A percentile compares a stretch with the other conserved stretches of the same genome.
Conservation (phyloP, 1,140 invertebrate species). For the Samia ricini region DNA sequence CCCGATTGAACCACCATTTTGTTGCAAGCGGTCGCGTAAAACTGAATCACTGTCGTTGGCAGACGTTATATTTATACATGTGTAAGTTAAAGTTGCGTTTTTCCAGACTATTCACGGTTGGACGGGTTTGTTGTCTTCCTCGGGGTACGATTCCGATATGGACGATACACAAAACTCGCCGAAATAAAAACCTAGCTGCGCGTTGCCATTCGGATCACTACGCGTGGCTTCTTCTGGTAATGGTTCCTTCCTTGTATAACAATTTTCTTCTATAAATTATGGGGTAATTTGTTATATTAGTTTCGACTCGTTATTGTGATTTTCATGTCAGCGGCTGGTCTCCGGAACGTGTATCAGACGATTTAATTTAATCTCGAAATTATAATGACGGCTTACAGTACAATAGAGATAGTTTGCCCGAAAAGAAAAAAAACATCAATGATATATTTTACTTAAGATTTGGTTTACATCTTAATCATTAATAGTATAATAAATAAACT, state of each 20-base stretch:
- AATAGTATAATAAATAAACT: too few species aligned
- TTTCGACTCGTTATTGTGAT: conserved; percentile 35
- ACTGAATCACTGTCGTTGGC: conserved; percentile 65
- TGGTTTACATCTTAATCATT: neutral
- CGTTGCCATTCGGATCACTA: conserved; percentile 28
- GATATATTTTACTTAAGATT: neutral
- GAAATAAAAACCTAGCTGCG: conserved; percentile 39
- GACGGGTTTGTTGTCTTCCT: conserved; percentile 51
- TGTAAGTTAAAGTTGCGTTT: conserved; percentile 68
- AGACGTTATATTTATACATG: conserved; percentile 72
- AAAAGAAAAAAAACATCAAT: neutral
- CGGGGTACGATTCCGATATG: conserved; percentile 57
- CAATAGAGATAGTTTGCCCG: neutral
- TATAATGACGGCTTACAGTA: neutral
- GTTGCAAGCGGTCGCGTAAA: conserved; percentile 68
- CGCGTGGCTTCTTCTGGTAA: conserved; percentile 59
- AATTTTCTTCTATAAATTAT: conserved; percentile 43
- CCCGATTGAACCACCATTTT: conserved; percentile 61
- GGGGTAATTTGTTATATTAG: conserved; percentile 41
- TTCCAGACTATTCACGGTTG: conserved; percentile 66
- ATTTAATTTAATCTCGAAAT: conserved; percentile 13
- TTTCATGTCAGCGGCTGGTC: conserved; percentile 33
- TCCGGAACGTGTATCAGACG: conserved; percentile 23
- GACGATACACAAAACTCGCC: conserved; percentile 44
- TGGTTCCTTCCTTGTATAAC: conserved; percentile 31